Base-by-base conservation (phyloP, 1,140 invertebrate species). In the Calliphora vicina region DNA sequence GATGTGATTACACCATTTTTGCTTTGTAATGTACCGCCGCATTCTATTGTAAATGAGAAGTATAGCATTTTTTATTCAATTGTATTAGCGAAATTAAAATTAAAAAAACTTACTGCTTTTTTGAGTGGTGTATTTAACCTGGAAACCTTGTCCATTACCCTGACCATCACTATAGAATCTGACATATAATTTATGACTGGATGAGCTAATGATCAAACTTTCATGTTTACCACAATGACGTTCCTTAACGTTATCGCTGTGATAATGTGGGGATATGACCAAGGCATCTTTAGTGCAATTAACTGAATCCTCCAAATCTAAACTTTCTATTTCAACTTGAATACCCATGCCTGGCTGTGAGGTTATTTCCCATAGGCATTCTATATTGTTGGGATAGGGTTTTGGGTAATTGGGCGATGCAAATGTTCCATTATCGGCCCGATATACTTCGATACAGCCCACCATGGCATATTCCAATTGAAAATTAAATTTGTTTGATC, bases 331-430 rank as follows among this genome's bases (percentile, higher is more conserved):
- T 1, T 91, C 93, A 1, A 97, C 86, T 86, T 93, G 92, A 0
- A 97, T 91, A 83, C 91, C 92, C 29, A 94, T 93, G 0, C 95
- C 96, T n/a, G 89, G 84, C 1, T 93, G 92, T 0, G 93, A 94
- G 83, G 93, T 91, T 83, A 97, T 95, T 2, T 91, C 88, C 96
- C 96, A 97, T 82, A 94, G 92, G 88, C 97, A 98, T 85, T 93
- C 92, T 0, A 93, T 86, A 73, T 92, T 88, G 20, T 91, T 88
- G 3, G 92, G 91, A 90, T 96, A 96, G 35, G 88, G 87, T 67
- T 92, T 88, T 0, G 89, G 88, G 82, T 86, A 78, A 15, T 88
- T 86, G n/a, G 84, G 86, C 0, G 88, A 86, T 0, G 73, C n/a
- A 10, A 90, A 86, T 1, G 80, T 29, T 1, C 89, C 92, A 13